Base-by-base conservation (phyloP, 1,140 invertebrate species). In the Pomacea maculata region DNA sequence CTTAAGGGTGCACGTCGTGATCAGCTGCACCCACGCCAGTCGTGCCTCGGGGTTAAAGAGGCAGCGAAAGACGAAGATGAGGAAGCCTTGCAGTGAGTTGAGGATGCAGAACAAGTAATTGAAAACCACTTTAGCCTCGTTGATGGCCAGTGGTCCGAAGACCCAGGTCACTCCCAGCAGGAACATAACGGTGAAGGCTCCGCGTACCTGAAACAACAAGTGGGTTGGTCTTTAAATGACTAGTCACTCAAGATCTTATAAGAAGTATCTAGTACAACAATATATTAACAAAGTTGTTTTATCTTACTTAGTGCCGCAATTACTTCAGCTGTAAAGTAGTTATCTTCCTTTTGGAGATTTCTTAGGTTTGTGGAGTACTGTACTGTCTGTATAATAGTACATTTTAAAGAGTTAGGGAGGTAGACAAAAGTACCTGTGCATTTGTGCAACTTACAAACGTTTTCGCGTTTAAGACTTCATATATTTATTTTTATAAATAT, bases 121-220 rank as follows among this genome's bases (percentile, higher is more conserved):
- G 81, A 93, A 92, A 10, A 91, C 86, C 2, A 93, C 74, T 78
- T 91, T 89, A 5, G 91, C 89, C 61, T 91, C 89, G 64, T 92
- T 91, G 25, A 93, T 88, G 45, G 92, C 92, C 52, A 93, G 87
- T 11, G 92, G 89, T 17, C 93, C 93, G 61, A 93, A 91, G 2
- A 93, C 88, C 93, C 93, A 94, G 1, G 93, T 92, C 61, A 93
- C 87, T 21, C 93, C 93, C 9, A 93, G 87, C 10, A 93, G 85
- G 19, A 93, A 89, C 91, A 93, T 92, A 14, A 93, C 92, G 1
- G 93, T 93, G 72, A 93, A 91, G 17, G 92, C 91, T 17, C 93
- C 93, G 54, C 92, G 91, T 12, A 93, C 90, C 88, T 93, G 80
- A 0, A 21, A 25, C 34, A 25, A 25, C 55, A 57, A 25, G 25